These are phyloP conservation scores for Sphaeridia pumilis DNA, from an alignment of 2,888 invertebrate species.

Conservation along the genomic window DNA sequence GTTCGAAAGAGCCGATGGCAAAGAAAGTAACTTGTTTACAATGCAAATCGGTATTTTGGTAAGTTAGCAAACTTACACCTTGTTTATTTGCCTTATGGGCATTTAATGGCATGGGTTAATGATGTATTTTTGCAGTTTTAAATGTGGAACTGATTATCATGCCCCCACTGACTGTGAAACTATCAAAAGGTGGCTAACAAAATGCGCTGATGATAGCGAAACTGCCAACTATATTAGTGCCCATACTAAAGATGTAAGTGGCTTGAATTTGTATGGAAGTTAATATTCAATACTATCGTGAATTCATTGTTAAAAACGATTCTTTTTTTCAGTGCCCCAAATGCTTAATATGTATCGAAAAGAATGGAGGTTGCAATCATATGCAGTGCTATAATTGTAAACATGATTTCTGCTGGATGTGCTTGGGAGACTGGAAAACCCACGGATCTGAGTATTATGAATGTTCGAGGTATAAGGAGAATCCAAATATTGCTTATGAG, in stretches of 20 bases:
- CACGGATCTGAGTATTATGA: conserved; percentile 99
- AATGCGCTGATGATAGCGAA: conserved; percentile 99
- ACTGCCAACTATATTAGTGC: conserved; percentile 99
- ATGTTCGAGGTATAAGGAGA: conserved; percentile 96
- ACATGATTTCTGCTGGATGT: conserved; percentile 99
- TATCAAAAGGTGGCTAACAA: conserved; percentile 96
- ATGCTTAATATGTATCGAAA: conserved; percentile 99
- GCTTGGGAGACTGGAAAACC: conserved; percentile 94
- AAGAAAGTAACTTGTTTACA: conserved; percentile 77
- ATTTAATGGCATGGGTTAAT: too few relatives aligned
- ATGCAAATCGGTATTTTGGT: conserved; percentile 87
- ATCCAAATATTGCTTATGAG: conserved; percentile 89
- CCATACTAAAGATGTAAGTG: conserved; percentile 77
- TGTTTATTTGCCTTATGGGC: neutral
- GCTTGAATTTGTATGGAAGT: too few relatives aligned
- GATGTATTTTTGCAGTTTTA: conserved; percentile 54
- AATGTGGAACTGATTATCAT: conserved; percentile 94
- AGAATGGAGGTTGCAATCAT: conserved; percentile 99
- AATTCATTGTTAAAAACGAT: neutral
- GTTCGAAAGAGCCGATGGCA: conserved; percentile 66
- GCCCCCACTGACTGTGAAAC: conserved; percentile 94
- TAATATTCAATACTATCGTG: too few relatives aligned
- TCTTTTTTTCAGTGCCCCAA: conserved; percentile 62
- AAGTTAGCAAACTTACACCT: conserved; percentile 34
- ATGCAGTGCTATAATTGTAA: conserved; percentile 98